Conservation (phyloP, 2,888 invertebrate genomes). For the Pilophorus perplexus region DNA sequence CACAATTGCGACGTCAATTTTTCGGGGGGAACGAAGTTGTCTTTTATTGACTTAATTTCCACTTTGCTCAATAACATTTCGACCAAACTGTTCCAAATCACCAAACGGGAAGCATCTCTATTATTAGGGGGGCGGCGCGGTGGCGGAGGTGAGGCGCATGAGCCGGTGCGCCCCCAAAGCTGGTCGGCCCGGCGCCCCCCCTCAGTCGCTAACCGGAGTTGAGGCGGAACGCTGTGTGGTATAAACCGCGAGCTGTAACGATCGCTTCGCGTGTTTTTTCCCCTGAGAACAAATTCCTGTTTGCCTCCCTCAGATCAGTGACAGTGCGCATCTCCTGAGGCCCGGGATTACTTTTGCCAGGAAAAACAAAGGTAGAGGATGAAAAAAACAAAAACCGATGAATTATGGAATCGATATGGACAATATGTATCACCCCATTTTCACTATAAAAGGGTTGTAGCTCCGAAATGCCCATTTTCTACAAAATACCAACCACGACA, state of each 20-base stretch:
- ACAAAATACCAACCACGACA: too few species aligned
- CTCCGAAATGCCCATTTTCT: too few species aligned
- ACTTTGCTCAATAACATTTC: too few species aligned
- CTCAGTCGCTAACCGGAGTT: constrained; percentile 23
- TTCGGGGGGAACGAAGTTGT: too few species aligned
- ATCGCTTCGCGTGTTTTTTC: constrained; percentile 16
- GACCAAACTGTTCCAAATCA: neutral
- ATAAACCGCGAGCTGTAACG: neutral
- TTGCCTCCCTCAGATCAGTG: too few species aligned
- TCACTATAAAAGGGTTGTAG: too few species aligned
- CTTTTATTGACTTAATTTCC: neutral
- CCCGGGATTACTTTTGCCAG: constrained; percentile 3
- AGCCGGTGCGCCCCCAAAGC: constrained; percentile 8
- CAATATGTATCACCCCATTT: too few species aligned
- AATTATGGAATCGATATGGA: too few species aligned
- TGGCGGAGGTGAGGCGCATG: constrained; percentile 15
- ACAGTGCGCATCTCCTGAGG: constrained; percentile 19
- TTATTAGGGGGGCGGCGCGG: constrained; percentile 19
- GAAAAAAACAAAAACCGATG: too few species aligned
- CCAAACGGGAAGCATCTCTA: neutral
- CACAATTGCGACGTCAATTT: too few species aligned
- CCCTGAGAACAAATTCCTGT: too few species aligned
- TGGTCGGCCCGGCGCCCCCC: constrained; percentile 4
- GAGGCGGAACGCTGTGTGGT: constrained; percentile 20
- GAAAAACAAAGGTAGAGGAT: neutral